Evolutionary conservation across 2,888 invertebrate species (phyloP).

Genomic region (Cheilosia impressa): DNA sequence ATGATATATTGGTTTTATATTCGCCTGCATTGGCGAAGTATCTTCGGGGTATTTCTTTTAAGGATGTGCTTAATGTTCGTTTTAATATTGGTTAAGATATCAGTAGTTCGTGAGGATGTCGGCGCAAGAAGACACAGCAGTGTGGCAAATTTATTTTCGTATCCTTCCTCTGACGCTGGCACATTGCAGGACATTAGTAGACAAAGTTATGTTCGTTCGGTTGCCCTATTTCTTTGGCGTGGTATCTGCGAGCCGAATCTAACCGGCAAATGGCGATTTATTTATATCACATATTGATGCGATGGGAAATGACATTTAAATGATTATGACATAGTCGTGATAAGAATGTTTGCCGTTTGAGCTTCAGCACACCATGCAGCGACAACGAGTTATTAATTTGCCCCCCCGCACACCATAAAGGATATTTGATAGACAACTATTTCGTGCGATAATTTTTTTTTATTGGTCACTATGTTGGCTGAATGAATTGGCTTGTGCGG

Average conservation of each 20-base stretch:
- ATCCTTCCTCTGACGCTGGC: constrained; percentile 38
- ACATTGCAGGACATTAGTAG: constrained; percentile 57
- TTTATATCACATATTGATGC: constrained; percentile 64
- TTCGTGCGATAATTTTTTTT: constrained; percentile 62
- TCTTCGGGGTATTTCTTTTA: constrained; percentile 56
- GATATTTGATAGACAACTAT: constrained; percentile 71
- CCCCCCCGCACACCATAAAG: constrained; percentile 16
- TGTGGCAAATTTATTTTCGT: constrained; percentile 36
- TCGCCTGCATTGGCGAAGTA: constrained; percentile 48
- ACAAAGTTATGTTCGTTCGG: constrained; percentile 18
- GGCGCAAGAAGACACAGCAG: background rate
- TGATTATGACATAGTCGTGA: constrained; percentile 71
- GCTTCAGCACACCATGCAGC: constrained; percentile 3
- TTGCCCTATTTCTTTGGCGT: background rate
- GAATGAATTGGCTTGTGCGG: background rate
- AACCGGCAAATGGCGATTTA: constrained; percentile 39
- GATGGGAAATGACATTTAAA: constrained; percentile 69
- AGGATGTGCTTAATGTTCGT: constrained; percentile 64
- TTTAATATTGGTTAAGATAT: constrained; percentile 61
- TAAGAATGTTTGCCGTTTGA: constrained; percentile 46
- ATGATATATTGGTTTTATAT: constrained; percentile 59
- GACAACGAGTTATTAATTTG: constrained; percentile 68
- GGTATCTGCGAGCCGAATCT: background rate
- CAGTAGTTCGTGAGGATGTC: constrained; percentile 8
- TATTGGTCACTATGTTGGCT: constrained; percentile 29